Evolutionary conservation across 1,140 invertebrate species (phyloP), one percentile per base, ranked within the genome.

Genomic region (Sesamia nonagrioides): DNA sequence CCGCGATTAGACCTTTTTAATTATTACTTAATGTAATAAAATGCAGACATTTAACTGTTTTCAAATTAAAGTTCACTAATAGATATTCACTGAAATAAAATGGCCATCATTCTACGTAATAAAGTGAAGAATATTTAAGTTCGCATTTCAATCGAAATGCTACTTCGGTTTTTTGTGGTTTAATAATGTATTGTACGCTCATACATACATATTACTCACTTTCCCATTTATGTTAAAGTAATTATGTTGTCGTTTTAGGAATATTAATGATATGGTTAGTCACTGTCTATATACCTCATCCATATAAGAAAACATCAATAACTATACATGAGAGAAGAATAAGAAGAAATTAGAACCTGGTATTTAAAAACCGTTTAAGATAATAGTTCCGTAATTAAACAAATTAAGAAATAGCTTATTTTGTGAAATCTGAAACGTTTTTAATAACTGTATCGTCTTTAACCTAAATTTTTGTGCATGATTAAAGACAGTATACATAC

Each of bases 1-100:
- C 68, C 48, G 69, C 74, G 50, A 81, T 81, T 78, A 73, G 71
- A 60, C 58, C 75, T 77, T 81, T 75, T 52, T 73, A 74, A 74
- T 81, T 77, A 18, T 56, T 68, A 18, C 63, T 66, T 21, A 45
- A 37, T 33, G 54, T 74, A 58, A 60, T 74, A 74, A 74, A 74
- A 11, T 74, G 73, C 54, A 72, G 77, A 72, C 73, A 68, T 78
- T 75, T 76, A 81, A 78, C 72, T 52, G 77, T 60, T 58, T 58
- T 74, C 33, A 60, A 74, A 60, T 74, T 74, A 33, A 74, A 60
- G 18, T 74, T 58, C 37, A 27, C 37, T 60, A 60, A 60, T 11
- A 52, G 50, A 33, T 72, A 33, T 18, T 72, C 68, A 37, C 50
- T 72, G 68, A 72, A 54, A 72, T 54, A 68, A 68, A 68, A 68